These are phyloP conservation scores for Pedionomus torquatus DNA, from an alignment of 2,113 vertebrate species.

Conservation along the genomic window DNA sequence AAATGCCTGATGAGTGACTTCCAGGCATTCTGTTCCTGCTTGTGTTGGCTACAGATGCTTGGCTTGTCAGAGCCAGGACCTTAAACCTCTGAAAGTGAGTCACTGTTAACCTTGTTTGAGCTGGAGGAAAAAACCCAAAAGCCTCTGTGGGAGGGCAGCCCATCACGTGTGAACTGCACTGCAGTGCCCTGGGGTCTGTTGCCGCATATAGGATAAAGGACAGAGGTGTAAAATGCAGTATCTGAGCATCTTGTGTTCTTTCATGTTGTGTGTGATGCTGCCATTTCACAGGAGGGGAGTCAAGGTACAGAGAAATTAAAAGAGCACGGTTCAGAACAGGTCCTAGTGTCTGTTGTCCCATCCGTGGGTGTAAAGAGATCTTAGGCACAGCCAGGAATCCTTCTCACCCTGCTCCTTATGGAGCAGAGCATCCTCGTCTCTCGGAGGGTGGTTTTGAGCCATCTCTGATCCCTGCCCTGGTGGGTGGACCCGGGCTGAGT, in stretches of 20 bases:
- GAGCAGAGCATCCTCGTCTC: neutral
- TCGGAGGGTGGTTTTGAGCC: neutral
- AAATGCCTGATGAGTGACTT: neutral
- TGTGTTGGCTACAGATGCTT: neutral
- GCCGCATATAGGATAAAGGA: fast-evolving
- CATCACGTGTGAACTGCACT: neutral
- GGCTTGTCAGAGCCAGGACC: neutral
- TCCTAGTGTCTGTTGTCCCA: fast-evolving
- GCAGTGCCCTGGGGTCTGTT: neutral
- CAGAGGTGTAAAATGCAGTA: neutral
- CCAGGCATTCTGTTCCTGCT: neutral
- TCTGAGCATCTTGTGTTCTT: neutral
- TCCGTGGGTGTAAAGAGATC: neutral
- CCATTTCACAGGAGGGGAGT: neutral
- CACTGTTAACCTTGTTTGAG: neutral
- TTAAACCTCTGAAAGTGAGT: neutral
- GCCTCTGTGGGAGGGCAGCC: neutral
- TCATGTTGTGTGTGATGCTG: neutral
- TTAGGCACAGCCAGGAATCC: neutral
- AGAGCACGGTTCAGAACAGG: neutral
- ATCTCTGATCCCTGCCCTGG: neutral
- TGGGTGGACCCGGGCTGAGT: fast-evolving
- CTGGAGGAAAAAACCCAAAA: neutral
- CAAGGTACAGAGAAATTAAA: neutral
- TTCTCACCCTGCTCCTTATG: fast-evolving